Base-by-base conservation (phyloP, 2,797 vertebrate species). In the Leptatherina wallacei region DNA sequence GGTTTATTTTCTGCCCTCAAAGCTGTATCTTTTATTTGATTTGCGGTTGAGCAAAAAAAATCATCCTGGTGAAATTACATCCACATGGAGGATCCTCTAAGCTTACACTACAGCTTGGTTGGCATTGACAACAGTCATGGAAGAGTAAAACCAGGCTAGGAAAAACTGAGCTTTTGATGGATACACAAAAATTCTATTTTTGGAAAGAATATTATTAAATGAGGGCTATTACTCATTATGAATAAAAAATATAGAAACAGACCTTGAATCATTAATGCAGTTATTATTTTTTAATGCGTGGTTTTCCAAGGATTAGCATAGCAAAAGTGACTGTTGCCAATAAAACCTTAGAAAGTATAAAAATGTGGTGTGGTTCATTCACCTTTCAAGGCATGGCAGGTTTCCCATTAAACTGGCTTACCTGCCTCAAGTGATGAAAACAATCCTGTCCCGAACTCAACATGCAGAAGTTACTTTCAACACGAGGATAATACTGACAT, bases 1-100 rank as follows among this genome's bases (percentile, higher is more conserved):
- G 85, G 85, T 90, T 92, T 91, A 90, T 91, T 90, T 92, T 91
- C 89, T 86, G 84, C 86, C 91, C 89, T 90, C 87, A 91, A 91
- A 93, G 87, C 91, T 78, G 75, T 91, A 86, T 91, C 80, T 90
- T 91, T 93, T 89, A 91, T 94, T 94, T 93, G 90, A 92, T 94
- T 94, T 94, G 93, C 73, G 85, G 91, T 87, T 78, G 82, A 82
- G 70, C 73, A 42, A 65, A 65, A 81, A 75, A 68, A 61, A 83
- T 77, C 68, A 82, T 90, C 87, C 86, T 72, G 87, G 85, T 93
- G 84, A 94, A 95, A 95, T 93, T 88, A 87, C 91, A 94, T 93
- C 92, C 93, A 94, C 90, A 93, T 95, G 93, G 90, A 75, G 82
- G 83, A 85, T 84, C 73, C 82, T 89, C 77, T 74, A 72, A 83